Evolutionary conservation across 2,113 vertebrate genomes (phyloP), one percentile per base, ranked within the genome.

Genomic region (Brachyistius frenatus): DNA sequence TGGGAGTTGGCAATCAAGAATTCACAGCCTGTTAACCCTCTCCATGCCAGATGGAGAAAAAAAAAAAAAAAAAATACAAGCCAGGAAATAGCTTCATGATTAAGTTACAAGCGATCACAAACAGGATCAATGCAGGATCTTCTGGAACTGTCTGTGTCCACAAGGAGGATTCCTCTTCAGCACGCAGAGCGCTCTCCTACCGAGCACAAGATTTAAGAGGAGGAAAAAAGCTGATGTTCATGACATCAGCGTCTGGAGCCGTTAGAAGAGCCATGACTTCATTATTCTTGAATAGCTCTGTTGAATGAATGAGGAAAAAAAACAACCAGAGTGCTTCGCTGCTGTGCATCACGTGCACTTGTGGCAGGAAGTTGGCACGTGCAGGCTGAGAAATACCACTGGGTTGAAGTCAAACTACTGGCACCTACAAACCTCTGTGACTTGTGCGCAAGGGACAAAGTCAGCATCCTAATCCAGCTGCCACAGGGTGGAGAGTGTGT

Each of bases 1-100:
- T 95, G 94, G 93, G 95, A 95, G 94, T 94, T 95, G 95, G 95
- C 94, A 94, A 92, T 91, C 78, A 90, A 94, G 90, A 94, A 94
- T 95, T 95, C 94, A 94, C 94, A 95, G 94, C 91, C 87, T 79
- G 85, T 94, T 93, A 94, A 95, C 94, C 85, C 91, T 80, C 90
- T 91, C 84, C 30, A 3, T 70, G 70, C 88, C 60, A 53, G 71
- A 78, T 67, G 64, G 31, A 72, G n/a, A 84, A 66, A 64, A 80
- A 69, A 52, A 78, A 36, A 61, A 61, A 52, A 52, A 55, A 67
- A 80, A 55, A 64, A 13, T n/a, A 52, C 37, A 61, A 63, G 62
- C 7, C 72, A 83, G 80, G 79, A 86, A 86, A 84, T 75, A 49
- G 57, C 58, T 80, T 70, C 52, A 76, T 77, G 77, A 84, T 81